Conservation (phyloP, 2,797 vertebrate species). For the Gallirallus australis region DNA sequence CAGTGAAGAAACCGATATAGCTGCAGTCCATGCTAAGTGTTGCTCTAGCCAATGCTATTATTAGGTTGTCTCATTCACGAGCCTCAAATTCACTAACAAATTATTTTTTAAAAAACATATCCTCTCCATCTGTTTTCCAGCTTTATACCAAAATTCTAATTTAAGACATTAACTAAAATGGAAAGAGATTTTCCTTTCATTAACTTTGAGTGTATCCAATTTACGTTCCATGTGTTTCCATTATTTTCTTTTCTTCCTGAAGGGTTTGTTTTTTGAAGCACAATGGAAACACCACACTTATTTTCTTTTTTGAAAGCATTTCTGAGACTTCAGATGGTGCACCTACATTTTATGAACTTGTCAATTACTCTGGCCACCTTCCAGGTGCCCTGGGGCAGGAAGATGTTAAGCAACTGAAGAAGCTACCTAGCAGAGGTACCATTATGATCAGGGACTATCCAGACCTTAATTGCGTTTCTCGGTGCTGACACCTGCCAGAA, state of each 20-base stretch:
- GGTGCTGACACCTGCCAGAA: constrained; percentile 22
- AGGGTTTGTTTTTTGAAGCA: constrained; percentile 59
- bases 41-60: constrained; percentile 44
- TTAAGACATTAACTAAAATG: constrained; percentile 67
- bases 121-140: constrained; percentile 70
- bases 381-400: background rate
- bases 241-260: constrained; percentile 52
- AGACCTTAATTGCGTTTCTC: background rate
- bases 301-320: constrained; percentile 33
- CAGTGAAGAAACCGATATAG: background rate
- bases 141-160: constrained; percentile 70
- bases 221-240: constrained; percentile 70
- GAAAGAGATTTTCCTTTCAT: constrained; percentile 75
- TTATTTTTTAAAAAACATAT: constrained; percentile 41
- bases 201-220: constrained; percentile 67
- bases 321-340: constrained; percentile 26
- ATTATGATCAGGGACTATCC: background rate
- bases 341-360: constrained; percentile 32
- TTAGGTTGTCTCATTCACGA: constrained; percentile 47
- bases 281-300: constrained; percentile 54
- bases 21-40: background rate
- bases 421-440: background rate
- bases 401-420: background rate
- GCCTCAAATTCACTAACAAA: constrained; percentile 68
- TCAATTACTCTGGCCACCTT: constrained; percentile 12